These are phyloP conservation scores for Tringa solitaria DNA, from an alignment of 2,113 vertebrate species.

Conservation along the genomic window DNA sequence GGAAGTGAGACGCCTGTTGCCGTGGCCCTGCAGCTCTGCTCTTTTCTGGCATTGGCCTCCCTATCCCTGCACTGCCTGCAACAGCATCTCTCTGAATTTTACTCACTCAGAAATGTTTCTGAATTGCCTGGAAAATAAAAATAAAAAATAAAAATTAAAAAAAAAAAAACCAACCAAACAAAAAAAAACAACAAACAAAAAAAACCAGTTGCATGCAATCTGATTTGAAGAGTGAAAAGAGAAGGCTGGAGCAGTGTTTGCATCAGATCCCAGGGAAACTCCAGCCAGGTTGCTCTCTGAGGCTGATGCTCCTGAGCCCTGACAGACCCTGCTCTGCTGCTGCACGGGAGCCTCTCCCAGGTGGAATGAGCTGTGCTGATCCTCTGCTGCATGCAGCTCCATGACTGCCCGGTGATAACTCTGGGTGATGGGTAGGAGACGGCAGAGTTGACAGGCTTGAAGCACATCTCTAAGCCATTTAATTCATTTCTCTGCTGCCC, in stretches of 20 bases:
- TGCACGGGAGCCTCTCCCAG: neutral
- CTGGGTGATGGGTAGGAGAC: neutral
- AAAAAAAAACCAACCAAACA: neutral
- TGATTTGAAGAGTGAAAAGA: neutral
- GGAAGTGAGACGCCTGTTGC: fast-evolving
- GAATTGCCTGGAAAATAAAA: neutral
- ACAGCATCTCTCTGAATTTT: neutral
- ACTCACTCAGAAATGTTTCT: neutral
- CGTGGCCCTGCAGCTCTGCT: neutral
- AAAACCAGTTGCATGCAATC: neutral
- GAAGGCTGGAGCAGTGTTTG: neutral
- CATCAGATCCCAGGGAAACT: too few species aligned
- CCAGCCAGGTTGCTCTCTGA: neutral
- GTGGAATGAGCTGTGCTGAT: neutral
- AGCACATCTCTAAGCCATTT: neutral
- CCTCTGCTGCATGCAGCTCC: neutral
- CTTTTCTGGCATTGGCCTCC: neutral
- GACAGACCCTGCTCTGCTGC: neutral
- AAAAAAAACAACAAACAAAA: neutral
- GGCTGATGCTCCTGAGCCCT: fast-evolving
- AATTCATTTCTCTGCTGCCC: neutral
- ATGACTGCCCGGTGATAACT: fast-evolving
- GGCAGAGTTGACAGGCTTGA: neutral
- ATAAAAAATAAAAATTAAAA: too few species aligned
- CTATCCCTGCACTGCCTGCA: neutral